Evolutionary conservation across 2,113 vertebrate species (phyloP), one percentile per base, ranked within the genome.

Genomic region (Reinhardtius hippoglossoides): DNA sequence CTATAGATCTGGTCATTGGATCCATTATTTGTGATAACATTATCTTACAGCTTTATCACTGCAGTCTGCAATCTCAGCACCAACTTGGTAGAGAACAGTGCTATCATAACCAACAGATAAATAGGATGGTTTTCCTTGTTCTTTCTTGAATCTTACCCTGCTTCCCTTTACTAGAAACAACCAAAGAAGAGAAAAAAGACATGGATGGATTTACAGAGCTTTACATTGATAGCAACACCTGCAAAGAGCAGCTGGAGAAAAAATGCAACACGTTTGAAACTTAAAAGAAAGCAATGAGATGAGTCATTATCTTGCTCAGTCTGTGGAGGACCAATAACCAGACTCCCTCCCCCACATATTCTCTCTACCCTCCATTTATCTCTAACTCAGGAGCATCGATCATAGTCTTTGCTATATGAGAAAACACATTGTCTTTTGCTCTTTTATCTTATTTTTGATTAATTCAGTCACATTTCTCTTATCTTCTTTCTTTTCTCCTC

Each of bases 261-360:
- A 90, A 87, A 89, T 87, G 86, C 9, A 37, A 87, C 71, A 87
- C 80, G 76, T 65, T 79, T 74, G 61, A 75, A 88, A 89, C 63
- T 79, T 68, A 92, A 91, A 89, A 90, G 62, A 56, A 90, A 92
- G 89, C 83, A 80, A 91, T 92, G 92, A 81, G 80, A 87, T 91
- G 87, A 87, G 82, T 81, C 67, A 80, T 75, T 73, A 78, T 81
- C 74, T 80, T 76, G 81, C 83, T 88, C 76, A 84, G 84, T 86
- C 81, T 87, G 86, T 80, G 85, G 70, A 81, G 88, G 86, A 94
- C 91, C 90, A 81, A 92, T 92, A 95, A 94, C 92, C 94, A 94
- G 92, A 81, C 71, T 71, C 82, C 76, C 44, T 67, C 56, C 58
- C 59, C 60, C 21, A 57, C 14, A 9, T 40, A n/a, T n/a, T 58